Conservation (phyloP, 2,888 invertebrate species). For the Oeneis ivallda region DNA sequence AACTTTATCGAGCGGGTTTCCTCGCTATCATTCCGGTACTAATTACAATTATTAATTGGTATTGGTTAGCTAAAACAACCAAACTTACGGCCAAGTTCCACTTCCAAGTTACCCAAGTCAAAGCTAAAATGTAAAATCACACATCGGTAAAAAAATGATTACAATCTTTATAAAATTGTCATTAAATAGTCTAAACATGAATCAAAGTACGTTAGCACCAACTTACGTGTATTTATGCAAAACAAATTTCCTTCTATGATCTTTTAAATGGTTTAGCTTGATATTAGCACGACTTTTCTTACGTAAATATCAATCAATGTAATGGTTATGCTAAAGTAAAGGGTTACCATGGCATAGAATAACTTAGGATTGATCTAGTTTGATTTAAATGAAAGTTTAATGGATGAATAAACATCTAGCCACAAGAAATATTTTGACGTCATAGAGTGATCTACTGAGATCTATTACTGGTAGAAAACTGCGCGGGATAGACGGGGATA, state of each 20-base stretch:
- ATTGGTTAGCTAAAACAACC: too few relatives aligned
- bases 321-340: slow-evolving; percentile 21
- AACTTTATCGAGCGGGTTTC: too few relatives aligned
- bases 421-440: too few relatives aligned
- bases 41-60: too few relatives aligned
- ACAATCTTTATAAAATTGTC: neutral
- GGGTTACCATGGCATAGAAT: neutral
- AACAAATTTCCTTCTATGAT: slow-evolving; percentile 17
- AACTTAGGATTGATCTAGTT: neutral
- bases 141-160: neutral
- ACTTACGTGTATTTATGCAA: slow-evolving; percentile 18
- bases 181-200: slow-evolving; percentile 9
- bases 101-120: neutral
- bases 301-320: slow-evolving; percentile 25
- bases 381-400: too few relatives aligned
- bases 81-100: too few relatives aligned
- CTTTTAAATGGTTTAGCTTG: slow-evolving; percentile 7
- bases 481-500: too few relatives aligned
- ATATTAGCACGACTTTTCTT: slow-evolving; percentile 29
- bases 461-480: too few relatives aligned
- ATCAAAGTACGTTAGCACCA: neutral
- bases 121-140: neutral
- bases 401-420: too few relatives aligned
- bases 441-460: too few relatives aligned
- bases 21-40: too few relatives aligned